Evolutionary conservation across 2,888 invertebrate genomes (phyloP), one percentile per base, ranked within the genome.

Genomic region (Drosophila algonquin): DNA sequence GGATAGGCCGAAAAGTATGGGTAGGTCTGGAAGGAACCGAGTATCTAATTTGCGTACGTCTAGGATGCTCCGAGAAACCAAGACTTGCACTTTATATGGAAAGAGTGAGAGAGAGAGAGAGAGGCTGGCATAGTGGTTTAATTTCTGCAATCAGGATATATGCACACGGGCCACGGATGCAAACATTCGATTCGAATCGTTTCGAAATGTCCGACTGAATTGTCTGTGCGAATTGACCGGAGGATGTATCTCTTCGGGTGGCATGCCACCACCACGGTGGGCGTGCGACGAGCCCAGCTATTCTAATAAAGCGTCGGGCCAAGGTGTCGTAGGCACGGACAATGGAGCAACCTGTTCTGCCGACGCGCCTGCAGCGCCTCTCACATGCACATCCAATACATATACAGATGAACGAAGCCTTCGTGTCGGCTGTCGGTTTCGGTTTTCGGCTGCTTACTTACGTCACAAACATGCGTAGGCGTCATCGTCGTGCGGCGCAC

Each of bases 391-490:
- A 46, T 9, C 67, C 35, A 52, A 30, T n/a, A 55, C 21, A 52
- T 8, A 35, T 21, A 47, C 27, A 50, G 9, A 52, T 7, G n/a
- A 6, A 40, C 14, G 40, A 40, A n/a, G 40, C 40, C 40, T 40
- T 40, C 40, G 40, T 40, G 40, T 40, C n/a, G 14, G 21, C 21
- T 21, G 21, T 21, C 21, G 21, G 14, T 6, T 40, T 40, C n/a
- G 14, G 14, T 6, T 40, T 40, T 40, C 40, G 40, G 40, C 52
- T 48, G 62, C 52, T 51, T 89, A 91, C 89, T 92, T 91, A 92
- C 92, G 92, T 92, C 92, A 92, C 92, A 91, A 82, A 87, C 80
- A 73, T 90, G 91, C 92, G 92, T 92, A 91, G 92, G 92, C 90
- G 92, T 92, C 91, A 91, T 91, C 82, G 75, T 84, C 86, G 85